A percentile compares a stretch with the other conserved stretches of the same genome.
These are phyloP conservation scores for Selenia dentaria DNA, from an alignment of 2,888 invertebrate genomes.

Conservation along the genomic window DNA sequence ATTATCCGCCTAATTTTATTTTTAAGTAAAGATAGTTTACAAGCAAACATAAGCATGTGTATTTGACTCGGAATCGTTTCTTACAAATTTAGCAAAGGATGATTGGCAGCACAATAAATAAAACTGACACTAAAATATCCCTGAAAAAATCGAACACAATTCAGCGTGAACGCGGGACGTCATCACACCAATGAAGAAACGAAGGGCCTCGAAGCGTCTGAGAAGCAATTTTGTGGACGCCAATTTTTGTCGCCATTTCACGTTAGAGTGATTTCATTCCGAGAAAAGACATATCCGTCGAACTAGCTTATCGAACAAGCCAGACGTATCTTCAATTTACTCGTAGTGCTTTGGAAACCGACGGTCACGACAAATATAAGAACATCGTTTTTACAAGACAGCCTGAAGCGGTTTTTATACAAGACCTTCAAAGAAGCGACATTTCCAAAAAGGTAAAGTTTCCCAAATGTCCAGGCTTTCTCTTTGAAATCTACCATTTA, in stretches of 20 bases:
- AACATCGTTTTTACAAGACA: constrained; percentile 6
- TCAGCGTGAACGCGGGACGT: constrained; percentile 44
- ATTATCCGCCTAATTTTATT: too few relatives aligned
- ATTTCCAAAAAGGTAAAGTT: neutral
- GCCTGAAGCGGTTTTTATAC: neutral
- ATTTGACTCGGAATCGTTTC: too few relatives aligned
- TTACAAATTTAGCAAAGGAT: constrained; percentile 5
- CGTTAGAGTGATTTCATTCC: constrained; percentile 64
- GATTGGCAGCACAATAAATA: constrained; percentile 22
- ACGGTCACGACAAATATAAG: constrained; percentile 38
- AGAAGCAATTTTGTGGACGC: constrained; percentile 61
- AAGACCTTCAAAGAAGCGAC: neutral
- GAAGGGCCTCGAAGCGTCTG: constrained; percentile 46
- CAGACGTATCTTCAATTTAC: constrained; percentile 56
- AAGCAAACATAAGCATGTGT: too few relatives aligned
- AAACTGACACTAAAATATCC: constrained; percentile 25
- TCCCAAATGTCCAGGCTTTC: neutral
- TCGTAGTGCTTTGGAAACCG: constrained; percentile 35
- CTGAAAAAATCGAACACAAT: constrained; percentile 35
- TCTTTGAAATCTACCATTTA: neutral
- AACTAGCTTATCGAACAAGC: constrained; percentile 59
- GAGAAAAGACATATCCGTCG: constrained; percentile 56
- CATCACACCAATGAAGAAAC: constrained; percentile 49
- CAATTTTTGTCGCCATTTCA: constrained; percentile 70
- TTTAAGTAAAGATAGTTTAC: too few relatives aligned